These are phyloP conservation scores for Geopemphigus sp. DNA, from an alignment of 1,140 invertebrate genomes.

Conservation along the genomic window DNA sequence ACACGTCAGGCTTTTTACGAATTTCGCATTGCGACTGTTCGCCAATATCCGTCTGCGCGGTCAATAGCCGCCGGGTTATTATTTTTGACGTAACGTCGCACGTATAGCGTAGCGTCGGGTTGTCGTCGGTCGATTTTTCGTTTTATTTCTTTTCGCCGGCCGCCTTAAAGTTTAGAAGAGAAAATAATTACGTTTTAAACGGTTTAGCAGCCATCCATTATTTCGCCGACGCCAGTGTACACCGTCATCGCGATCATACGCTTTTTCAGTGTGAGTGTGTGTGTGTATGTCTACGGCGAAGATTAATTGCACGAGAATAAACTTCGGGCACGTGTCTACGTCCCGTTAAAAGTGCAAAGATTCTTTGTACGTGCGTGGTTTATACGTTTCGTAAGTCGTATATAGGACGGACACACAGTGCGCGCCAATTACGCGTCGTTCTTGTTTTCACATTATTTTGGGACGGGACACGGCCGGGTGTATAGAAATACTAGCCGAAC, in stretches of 20 bases:
- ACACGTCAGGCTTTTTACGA: too few species aligned
- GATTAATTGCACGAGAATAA: slow-evolving; percentile 25
- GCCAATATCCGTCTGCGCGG: too few species aligned
- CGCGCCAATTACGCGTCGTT: too few species aligned
- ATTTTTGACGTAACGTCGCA: background rate
- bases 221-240: background rate
- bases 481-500: too few species aligned
- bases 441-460: too few species aligned
- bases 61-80: background rate
- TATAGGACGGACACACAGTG: too few species aligned
- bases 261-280: too few species aligned
- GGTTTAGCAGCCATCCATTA: slow-evolving; percentile 40
- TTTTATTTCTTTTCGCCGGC: background rate
- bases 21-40: too few species aligned
- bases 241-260: background rate
- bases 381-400: too few species aligned
- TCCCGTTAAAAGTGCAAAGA: too few species aligned
- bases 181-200: slow-evolving; percentile 39
- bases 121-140: background rate
- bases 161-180: background rate
- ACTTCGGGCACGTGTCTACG: background rate
- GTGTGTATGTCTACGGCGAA: background rate
- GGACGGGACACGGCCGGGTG: too few species aligned
- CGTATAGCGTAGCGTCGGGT: background rate
- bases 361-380: too few species aligned